Percentiles rank a stretch among this genome's conserved stretches.
These are phyloP conservation scores for Athetis lepigone DNA, from an alignment of 2,888 invertebrate species.

Conservation along the genomic window DNA sequence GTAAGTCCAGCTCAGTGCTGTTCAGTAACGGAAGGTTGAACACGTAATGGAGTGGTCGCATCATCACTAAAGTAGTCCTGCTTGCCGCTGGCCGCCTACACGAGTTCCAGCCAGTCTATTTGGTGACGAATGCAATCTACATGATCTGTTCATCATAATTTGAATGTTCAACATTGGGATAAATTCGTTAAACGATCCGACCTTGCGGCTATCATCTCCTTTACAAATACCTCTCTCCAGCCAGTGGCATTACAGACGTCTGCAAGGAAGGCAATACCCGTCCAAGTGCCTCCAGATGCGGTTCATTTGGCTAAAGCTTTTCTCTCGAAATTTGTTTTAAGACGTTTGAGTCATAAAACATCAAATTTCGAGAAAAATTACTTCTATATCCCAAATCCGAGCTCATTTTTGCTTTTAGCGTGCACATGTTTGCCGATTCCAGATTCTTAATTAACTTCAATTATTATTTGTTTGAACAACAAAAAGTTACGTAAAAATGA, in stretches of 20 bases:
- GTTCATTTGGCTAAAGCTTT: constrained; percentile 18
- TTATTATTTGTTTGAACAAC: constrained; percentile 8
- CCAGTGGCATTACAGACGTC: too few species aligned
- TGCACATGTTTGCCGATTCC: background rate
- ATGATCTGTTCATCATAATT: constrained; percentile 9
- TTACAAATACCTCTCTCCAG: constrained; percentile 4
- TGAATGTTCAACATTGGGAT: constrained; percentile 10
- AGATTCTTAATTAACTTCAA: background rate
- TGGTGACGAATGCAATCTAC: constrained; percentile 48
- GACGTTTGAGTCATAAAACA: too few species aligned
- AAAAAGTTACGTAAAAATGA: too few species aligned
- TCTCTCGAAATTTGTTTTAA: constrained; percentile 9
- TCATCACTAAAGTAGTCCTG: constrained; percentile 69
- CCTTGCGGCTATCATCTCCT: background rate
- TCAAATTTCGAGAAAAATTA: constrained; percentile 8
- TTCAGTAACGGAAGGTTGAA: constrained; percentile 65
- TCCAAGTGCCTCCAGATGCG: constrained; percentile 18
- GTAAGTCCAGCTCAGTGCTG: constrained; percentile 24
- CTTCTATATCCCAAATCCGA: background rate
- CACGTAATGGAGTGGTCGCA: constrained; percentile 60
- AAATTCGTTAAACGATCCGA: constrained; percentile 9
- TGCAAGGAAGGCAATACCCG: constrained; percentile 27
- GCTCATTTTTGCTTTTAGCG: background rate
- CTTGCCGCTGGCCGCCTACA: constrained; percentile 45
- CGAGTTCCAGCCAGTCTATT: constrained; percentile 36